Conservation (phyloP, 2,797 vertebrate genomes). For the Notamacropus eugenii region DNA sequence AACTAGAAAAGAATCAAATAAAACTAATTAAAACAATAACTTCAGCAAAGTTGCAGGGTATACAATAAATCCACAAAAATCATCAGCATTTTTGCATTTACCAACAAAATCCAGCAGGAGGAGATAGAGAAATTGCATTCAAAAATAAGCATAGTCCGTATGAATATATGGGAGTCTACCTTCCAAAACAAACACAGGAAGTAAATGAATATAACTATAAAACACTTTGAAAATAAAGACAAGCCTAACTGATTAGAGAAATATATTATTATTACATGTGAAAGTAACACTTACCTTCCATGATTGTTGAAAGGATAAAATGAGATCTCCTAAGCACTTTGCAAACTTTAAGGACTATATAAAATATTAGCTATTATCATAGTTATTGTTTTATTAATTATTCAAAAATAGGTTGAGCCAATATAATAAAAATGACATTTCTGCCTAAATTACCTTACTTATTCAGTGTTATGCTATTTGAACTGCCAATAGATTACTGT, state of each 20-base stretch:
- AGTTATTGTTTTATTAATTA: not conserved
- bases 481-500: not conserved
- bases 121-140: not conserved
- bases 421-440: not conserved
- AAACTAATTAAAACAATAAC: not conserved
- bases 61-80: not conserved
- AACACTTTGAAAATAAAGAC: too few relatives aligned
- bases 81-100: not conserved
- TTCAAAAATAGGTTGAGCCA: not conserved
- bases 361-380: not conserved
- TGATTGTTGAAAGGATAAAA: not conserved
- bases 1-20: not conserved
- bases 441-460: not conserved
- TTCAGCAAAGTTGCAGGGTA: not conserved
- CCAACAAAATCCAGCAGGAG: constrained; percentile 1
- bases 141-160: not conserved
- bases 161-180: not conserved
- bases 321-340: not conserved
- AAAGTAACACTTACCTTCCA: not conserved
- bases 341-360: not conserved
- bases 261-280: too few relatives aligned
- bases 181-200: not conserved
- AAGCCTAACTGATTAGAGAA: too few relatives aligned
- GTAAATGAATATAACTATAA: not conserved
- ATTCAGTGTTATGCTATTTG: not conserved